Base-by-base conservation (phyloP, 2,797 vertebrate species). In the Malurus leucopterus region DNA sequence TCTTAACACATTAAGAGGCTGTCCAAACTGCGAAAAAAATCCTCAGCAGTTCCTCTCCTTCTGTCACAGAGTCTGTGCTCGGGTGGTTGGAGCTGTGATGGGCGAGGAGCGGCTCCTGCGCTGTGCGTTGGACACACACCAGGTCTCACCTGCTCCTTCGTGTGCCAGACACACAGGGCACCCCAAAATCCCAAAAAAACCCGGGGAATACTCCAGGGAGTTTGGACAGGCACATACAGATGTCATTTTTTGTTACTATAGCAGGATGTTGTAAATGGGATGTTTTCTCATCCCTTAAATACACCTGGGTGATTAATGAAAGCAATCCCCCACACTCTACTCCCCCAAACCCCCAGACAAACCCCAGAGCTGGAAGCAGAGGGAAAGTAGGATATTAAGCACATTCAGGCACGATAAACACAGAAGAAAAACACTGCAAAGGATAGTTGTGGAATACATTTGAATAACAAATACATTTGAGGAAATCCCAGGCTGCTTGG, bases 381-480 rank as follows among this genome's bases (percentile, higher is more conserved):
- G 46, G 40, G 36, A 26, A 64, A 50, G 68, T n/a, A 54, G 24
- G 49, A 43, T 61, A 57, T 41, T 81, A 49, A 47, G 47, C 68
- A 41, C 19, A 13, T 86, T 82, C 53, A 36, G 85, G 68, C 76
- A 81, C 4, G 10, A 81, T 78, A 92, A 91, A 81, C 40, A 41
- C 15, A 50, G 67, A 79, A 87, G 79, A 88, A 89, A 95, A 92
- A 64, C 53, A 71, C 46, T 51, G 79, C 26, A 13, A 92, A 88
- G 68, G 74, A 84, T 84, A 92, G 94, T 92, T 81, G 63, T 81
- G 76, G 93, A 93, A 95, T 91, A 91, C 80, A 94, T 95, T 94
- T 95, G 85, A 95, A 95, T 94, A 94, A 88, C 85, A 91, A 94
- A 89, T 64, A 70, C 80, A 93, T 95, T 84, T 92, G 89, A 94